phyloP scores from a whole-genome alignment of 1,140 invertebrate genomes.

The Drosophila sturtevanti region DNA sequence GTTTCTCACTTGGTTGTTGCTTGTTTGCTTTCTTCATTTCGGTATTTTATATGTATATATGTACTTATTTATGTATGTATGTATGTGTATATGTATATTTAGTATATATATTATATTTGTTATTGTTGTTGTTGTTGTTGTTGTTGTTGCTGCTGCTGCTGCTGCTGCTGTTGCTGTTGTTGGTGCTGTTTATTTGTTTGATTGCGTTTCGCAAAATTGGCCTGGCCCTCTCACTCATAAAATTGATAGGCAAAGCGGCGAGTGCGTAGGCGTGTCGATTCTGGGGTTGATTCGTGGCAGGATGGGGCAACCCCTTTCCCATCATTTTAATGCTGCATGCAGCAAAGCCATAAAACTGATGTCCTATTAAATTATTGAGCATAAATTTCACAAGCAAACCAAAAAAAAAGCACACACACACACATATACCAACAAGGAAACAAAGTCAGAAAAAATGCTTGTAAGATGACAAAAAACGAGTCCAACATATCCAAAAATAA shows the following conservation, averaged over 20 bases:
- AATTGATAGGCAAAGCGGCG: conserved; percentile 52
- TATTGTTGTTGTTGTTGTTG: neutral
- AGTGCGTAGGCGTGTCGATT: conserved; percentile 43
- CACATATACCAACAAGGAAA: conserved; percentile 31
- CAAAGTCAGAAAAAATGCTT: conserved; percentile 27
- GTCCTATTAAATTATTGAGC: conserved; percentile 70
- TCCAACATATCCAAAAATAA: conserved; percentile 67
- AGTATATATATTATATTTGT: conserved; percentile 14
- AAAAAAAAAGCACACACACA: conserved; percentile 23
- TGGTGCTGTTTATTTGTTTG: conserved; percentile 61
- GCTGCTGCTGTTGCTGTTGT: conserved; percentile 5
- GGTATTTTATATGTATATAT: neutral
- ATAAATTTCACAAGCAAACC: conserved; percentile 54
- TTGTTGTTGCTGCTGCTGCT: conserved; percentile 25
- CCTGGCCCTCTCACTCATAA: conserved; percentile 54
- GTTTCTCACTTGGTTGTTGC: neutral
- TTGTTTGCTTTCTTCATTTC: conserved; percentile 6
- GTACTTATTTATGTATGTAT: neutral
- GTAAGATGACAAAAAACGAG: conserved; percentile 46
- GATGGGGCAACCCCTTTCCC: conserved; percentile 2
- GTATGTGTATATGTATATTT: neutral
- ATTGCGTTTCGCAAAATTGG: conserved; percentile 59
- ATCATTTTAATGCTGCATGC: conserved; percentile 42
- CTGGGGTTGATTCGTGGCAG: neutral
- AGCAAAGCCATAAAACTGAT: conserved; percentile 66